Evolutionary conservation across 2,113 vertebrate species (phyloP).

Genomic region (Protobothrops flavoviridis): DNA sequence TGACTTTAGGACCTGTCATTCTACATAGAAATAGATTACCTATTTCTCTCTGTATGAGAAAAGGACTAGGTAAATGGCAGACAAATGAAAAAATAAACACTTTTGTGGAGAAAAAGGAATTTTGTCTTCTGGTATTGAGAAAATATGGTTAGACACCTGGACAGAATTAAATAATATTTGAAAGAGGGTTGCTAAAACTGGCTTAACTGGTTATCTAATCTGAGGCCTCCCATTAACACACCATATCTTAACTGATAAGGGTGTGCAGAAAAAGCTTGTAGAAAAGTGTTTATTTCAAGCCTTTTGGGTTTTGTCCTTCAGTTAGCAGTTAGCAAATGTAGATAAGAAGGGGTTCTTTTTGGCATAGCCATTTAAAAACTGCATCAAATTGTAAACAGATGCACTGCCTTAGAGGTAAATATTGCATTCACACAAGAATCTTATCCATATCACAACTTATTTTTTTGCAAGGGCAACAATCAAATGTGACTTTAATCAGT

Average conservation of each 20-base stretch:
- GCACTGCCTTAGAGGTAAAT: background rate
- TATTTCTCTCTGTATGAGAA: background rate
- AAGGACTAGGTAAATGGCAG: background rate
- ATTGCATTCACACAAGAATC: background rate
- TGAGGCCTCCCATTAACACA: background rate
- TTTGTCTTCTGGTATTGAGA: background rate
- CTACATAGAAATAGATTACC: background rate
- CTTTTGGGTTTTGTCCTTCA: background rate
- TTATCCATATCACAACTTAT: background rate
- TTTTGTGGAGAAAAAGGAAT: background rate
- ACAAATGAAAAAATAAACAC: background rate
- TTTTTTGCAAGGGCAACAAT: background rate
- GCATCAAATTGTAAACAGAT: background rate
- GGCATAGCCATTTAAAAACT: background rate
- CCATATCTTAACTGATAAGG: background rate
- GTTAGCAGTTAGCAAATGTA: background rate
- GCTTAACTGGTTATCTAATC: background rate
- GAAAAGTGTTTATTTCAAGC: background rate
- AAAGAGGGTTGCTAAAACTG: constrained; percentile 24
- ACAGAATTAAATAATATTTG: background rate
- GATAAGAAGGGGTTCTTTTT: too few species aligned
- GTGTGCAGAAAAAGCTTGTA: background rate
- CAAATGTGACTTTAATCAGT: background rate
- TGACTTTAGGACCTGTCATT: background rate
- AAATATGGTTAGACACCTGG: background rate